Evolutionary conservation across 1,140 invertebrate species (phyloP).

Genomic region (Drosophila novamexicana): DNA sequence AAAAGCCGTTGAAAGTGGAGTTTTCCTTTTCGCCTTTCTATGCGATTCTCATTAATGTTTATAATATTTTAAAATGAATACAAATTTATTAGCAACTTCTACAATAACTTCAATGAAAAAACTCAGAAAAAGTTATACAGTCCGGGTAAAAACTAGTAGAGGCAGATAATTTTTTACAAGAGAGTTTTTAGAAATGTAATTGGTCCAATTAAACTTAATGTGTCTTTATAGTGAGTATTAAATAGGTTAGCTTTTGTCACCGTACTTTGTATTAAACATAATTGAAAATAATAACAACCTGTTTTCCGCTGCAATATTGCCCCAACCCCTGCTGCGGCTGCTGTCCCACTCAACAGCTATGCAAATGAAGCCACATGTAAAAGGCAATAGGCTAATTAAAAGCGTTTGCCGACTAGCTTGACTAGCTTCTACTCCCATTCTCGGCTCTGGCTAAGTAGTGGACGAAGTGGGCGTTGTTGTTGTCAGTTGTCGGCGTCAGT

Average conservation of each 20-base stretch:
- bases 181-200: too few relatives aligned
- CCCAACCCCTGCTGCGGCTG: conserved; percentile 4
- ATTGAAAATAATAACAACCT: conserved; percentile 24
- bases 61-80: not conserved
- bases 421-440: conserved; percentile 14
- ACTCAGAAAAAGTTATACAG: too few relatives aligned
- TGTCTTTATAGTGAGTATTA: too few relatives aligned
- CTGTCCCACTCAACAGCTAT: conserved; percentile 35
- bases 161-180: too few relatives aligned
- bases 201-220: too few relatives aligned
- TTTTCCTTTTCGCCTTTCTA: not conserved
- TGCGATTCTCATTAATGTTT: not conserved
- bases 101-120: not conserved
- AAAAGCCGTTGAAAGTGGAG: too few relatives aligned
- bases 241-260: not conserved
- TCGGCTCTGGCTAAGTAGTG: conserved; percentile 21
- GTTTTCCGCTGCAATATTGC: conserved; percentile 13
- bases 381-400: conserved; percentile 74
- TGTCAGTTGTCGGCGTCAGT: conserved; percentile 21
- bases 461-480: conserved; percentile 3
- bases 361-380: conserved; percentile 61
- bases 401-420: conserved; percentile 62
- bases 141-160: too few relatives aligned
- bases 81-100: not conserved
- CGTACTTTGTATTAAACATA: conserved; percentile 4